Conservation (phyloP, 2,113 vertebrate species). For the Psettodes erumei region DNA sequence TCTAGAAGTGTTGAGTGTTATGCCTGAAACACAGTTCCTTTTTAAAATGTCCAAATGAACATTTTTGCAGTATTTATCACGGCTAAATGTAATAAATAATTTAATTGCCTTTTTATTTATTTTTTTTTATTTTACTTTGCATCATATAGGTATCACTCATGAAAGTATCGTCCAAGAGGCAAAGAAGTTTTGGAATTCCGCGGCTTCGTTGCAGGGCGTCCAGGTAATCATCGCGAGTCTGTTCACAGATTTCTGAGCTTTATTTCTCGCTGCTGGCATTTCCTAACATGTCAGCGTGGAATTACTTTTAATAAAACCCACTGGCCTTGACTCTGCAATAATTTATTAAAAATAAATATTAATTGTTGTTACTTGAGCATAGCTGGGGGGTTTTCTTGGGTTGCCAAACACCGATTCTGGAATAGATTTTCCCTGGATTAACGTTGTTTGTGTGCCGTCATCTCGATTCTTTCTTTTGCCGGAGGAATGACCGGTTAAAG, state of each 20-base stretch:
- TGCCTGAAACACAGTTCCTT: background rate
- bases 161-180: constrained; percentile 93
- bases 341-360: background rate
- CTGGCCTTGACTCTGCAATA: background rate
- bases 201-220: constrained; percentile 81
- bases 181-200: constrained; percentile 88
- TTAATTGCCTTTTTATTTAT: background rate
- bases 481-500: background rate
- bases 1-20: background rate
- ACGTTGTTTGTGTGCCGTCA: background rate
- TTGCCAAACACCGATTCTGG: too few relatives aligned
- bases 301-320: background rate
- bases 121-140: background rate
- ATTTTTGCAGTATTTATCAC: background rate
- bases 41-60: background rate
- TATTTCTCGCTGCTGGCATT: background rate
- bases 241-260: background rate
- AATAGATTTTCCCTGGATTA: background rate
- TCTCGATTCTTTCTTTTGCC: background rate
- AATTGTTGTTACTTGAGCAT: too few relatives aligned
- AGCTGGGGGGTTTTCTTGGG: too few relatives aligned
- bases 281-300: background rate
- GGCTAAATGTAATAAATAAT: background rate
- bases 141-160: constrained; percentile 87
- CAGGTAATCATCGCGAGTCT: constrained; percentile 81